Conservation (phyloP, 1,140 invertebrate species). For the Octopus sinensis region DNA sequence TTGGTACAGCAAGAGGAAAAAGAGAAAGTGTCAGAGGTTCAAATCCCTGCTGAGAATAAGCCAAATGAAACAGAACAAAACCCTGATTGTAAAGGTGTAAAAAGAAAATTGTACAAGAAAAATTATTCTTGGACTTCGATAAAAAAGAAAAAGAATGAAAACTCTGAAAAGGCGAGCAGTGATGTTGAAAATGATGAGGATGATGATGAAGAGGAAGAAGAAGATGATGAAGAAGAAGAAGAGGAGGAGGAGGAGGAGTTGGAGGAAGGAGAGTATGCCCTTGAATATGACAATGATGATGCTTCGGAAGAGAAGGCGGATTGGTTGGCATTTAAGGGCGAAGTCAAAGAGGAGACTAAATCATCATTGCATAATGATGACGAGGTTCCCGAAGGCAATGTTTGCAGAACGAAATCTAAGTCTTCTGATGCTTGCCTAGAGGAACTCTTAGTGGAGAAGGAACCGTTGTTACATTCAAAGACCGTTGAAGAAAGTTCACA, state of each 20-base stretch:
- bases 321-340: too few relatives aligned
- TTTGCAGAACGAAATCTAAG: too few relatives aligned
- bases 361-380: too few relatives aligned
- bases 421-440: neutral
- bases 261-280: neutral
- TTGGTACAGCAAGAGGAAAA: slow-evolving; percentile 19
- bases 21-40: slow-evolving; percentile 30
- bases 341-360: too few relatives aligned
- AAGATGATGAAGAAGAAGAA: neutral
- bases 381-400: too few relatives aligned
- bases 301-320: too few relatives aligned
- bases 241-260: neutral
- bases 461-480: neutral
- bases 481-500: neutral
- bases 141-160: slow-evolving; percentile 25
- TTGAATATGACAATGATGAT: too few relatives aligned
- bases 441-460: neutral
- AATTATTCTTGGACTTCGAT: slow-evolving; percentile 36
- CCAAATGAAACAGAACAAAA: slow-evolving; percentile 14
- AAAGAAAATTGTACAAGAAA: slow-evolving; percentile 37
- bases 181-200: neutral
- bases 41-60: slow-evolving; percentile 22
- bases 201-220: neutral
- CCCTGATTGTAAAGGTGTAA: slow-evolving; percentile 32
- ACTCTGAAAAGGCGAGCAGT: neutral